Evolutionary conservation across 2,888 invertebrate genomes (phyloP).

Genomic region (Notodonta dromedarius): DNA sequence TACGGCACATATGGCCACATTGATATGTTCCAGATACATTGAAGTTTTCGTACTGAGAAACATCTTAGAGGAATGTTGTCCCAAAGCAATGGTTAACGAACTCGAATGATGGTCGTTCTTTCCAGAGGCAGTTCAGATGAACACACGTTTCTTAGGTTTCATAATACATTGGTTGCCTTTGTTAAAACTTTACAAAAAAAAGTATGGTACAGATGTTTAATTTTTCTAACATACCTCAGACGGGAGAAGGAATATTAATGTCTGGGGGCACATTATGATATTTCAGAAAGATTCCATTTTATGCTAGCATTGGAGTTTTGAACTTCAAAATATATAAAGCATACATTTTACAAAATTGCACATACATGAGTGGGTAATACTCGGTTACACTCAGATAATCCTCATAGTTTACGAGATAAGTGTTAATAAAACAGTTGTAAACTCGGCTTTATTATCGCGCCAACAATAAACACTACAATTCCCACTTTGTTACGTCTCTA

Average conservation of each 20-base stretch:
- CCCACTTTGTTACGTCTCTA: constrained; percentile 49
- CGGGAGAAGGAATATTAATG: constrained; percentile 25
- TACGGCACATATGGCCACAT: constrained; percentile 30
- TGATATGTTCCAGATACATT: constrained; percentile 42
- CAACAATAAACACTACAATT: constrained; percentile 57
- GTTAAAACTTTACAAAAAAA: constrained; percentile 37
- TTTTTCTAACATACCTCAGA: constrained; percentile 25
- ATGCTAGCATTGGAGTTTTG: not conserved
- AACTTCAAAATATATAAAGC: not conserved
- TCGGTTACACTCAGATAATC: constrained; percentile 36
- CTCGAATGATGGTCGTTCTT: constrained; percentile 1
- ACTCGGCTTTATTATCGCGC: constrained; percentile 51
- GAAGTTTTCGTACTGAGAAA: constrained; percentile 22
- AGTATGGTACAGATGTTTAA: constrained; percentile 34
- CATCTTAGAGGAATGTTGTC: not conserved
- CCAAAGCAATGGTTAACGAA: constrained; percentile 20
- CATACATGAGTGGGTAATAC: constrained; percentile 26
- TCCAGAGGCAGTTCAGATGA: constrained; percentile 50
- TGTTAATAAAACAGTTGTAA: constrained; percentile 60
- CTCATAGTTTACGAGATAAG: constrained; percentile 48
- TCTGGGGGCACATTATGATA: no score
- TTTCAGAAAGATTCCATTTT: no score
- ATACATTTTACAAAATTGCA: constrained; percentile 22
- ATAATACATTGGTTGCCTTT: constrained; percentile 47
- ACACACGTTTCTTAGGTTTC: constrained; percentile 43